Conservation (phyloP, 2,888 invertebrate genomes). For the Agriotes lineatus region DNA sequence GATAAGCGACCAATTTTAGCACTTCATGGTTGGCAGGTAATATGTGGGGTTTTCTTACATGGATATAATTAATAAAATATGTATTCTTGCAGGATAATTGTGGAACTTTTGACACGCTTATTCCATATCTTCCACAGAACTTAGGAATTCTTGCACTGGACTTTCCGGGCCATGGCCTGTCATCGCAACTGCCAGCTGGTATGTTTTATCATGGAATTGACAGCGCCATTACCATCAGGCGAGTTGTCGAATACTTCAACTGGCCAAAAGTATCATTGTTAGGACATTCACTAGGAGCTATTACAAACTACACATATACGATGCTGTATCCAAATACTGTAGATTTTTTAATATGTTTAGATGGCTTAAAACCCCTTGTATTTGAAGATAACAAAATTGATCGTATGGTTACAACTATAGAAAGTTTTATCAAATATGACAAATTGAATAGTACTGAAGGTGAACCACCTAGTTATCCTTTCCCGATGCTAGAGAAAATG, state of each 20-base stretch:
- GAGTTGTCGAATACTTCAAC: slow-evolving; percentile 71
- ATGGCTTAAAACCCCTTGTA: slow-evolving; percentile 65
- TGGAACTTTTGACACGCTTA: slow-evolving; percentile 79
- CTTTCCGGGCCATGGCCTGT: slow-evolving; percentile 79
- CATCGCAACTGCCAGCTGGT: slow-evolving; percentile 77
- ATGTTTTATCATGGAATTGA: slow-evolving; percentile 66
- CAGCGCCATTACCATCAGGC: slow-evolving; percentile 67
- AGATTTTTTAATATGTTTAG: slow-evolving; percentile 71
- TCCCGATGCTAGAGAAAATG: slow-evolving; percentile 71
- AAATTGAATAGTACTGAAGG: slow-evolving; percentile 54
- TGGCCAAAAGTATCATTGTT: slow-evolving; percentile 79
- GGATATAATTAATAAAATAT: not conserved
- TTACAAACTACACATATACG: slow-evolving; percentile 72
- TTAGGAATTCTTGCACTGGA: slow-evolving; percentile 73
- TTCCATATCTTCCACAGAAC: slow-evolving; percentile 69
- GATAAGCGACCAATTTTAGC: slow-evolving; percentile 75
- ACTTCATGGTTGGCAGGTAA: slow-evolving; percentile 78
- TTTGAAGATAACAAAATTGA: slow-evolving; percentile 52
- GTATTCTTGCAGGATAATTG: slow-evolving; percentile 76
- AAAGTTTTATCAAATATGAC: slow-evolving; percentile 66
- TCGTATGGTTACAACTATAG: slow-evolving; percentile 63
- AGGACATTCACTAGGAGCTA: slow-evolving; percentile 78
- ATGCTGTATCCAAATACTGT: slow-evolving; percentile 73
- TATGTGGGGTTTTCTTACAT: slow-evolving; percentile 66
- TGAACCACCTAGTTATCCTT: slow-evolving; percentile 72